Evolutionary conservation across 1,140 invertebrate genomes (phyloP), one percentile per base, ranked within the genome.

Genomic region (Zaprionus africanus): DNA sequence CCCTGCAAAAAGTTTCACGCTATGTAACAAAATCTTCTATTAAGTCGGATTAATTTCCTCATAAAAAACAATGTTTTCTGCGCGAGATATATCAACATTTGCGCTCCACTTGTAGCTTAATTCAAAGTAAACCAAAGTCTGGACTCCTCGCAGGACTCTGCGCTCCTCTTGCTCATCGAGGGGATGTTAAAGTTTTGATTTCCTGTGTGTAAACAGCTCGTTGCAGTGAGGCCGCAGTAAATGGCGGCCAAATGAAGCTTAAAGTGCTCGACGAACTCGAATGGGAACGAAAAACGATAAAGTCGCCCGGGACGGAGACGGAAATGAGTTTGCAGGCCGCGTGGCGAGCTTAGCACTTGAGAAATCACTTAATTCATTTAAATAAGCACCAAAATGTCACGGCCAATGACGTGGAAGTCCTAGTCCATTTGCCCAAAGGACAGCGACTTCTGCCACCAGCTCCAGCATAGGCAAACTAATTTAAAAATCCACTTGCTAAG

Each of bases 301-400:
- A 56, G 72, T 62, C 57, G 65, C 66, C 63, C 56, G 67, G 49
- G 78, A 60, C 75, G 85, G 85, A 90, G 78, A 60, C 75, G 85
- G 85, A 88, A 88, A 88, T 88, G 85, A 88, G 81, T 90, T 90
- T 82, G 78, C 75, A 84, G 84, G 81, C 83, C 76, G 79, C 76
- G 76, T 90, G 79, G 81, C 78, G 46, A 73, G 85, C 85, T 90
- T 80, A 90, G 85, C 86, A 77, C 86, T 90, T 90, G 85, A 90
- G 82, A 90, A 90, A 90, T 90, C 85, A 90, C 86, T 88, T 90
- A 90, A 90, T 90, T 90, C 85, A 90, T 88, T 88, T 85, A 88
- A 88, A 88, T 85, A 88, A 88, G 82, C 81, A 79, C 82, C 62
- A 71, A 84, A 79, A 76, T 82, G 85, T 79, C 67, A 77, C 57